Percentiles rank a stretch among this genome's conserved stretches.
Conservation (phyloP, 2,113 vertebrate species). For the Coptodon rendalli region DNA sequence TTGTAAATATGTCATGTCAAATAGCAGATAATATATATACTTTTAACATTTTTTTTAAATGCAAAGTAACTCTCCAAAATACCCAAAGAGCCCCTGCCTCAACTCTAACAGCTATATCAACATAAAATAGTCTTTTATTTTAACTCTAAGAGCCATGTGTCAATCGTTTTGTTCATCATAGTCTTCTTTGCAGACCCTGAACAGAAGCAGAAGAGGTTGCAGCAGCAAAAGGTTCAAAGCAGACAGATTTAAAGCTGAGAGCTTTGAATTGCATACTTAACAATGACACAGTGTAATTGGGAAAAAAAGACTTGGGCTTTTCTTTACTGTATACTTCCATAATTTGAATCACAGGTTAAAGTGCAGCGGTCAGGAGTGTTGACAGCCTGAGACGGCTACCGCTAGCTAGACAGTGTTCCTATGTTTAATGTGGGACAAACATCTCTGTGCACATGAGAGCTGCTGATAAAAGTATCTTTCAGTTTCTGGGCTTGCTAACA, state of each 20-base stretch:
- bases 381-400: background rate
- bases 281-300: background rate
- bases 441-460: background rate
- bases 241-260: background rate
- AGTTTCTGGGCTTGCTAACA: background rate
- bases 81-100: background rate
- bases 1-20: background rate
- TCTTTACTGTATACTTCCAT: background rate
- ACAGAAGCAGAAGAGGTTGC: background rate
- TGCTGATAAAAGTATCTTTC: background rate
- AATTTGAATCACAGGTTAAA: background rate
- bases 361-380: background rate
- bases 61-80: background rate
- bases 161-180: background rate
- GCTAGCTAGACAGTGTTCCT: background rate
- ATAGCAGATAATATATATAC: background rate
- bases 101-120: background rate
- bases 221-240: background rate
- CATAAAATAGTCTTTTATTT: background rate
- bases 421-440: background rate
- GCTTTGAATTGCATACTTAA: background rate
- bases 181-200: background rate
- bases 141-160: background rate
- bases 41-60: background rate
- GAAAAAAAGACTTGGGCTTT: background rate